phyloP scores from a whole-genome alignment of 2,113 vertebrate genomes.

The Ictidomys tridecemlineatus region DNA sequence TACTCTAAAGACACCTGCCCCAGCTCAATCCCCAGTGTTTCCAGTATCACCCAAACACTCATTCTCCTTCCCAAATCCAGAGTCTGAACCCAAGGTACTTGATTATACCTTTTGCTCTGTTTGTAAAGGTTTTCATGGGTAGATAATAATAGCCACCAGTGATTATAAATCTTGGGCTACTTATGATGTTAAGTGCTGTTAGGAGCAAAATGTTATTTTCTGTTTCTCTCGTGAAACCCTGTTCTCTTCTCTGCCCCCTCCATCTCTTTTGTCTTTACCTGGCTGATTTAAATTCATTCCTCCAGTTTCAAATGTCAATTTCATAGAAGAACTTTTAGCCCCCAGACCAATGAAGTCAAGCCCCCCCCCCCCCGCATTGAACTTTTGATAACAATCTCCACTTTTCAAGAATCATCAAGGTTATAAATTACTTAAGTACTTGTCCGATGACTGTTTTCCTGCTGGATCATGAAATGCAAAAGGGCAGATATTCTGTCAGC shows the following conservation, averaged over 20 bases:
- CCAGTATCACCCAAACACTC: background rate
- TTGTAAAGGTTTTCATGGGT: background rate
- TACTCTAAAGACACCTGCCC: background rate
- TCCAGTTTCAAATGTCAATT: background rate
- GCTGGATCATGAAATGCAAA: background rate
- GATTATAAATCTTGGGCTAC: background rate
- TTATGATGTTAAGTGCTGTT: background rate
- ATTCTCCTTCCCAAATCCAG: slow-evolving; percentile 24
- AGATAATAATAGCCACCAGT: background rate
- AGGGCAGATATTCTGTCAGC: background rate
- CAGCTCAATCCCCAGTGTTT: background rate
- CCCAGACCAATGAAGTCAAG: background rate
- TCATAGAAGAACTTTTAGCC: slow-evolving; percentile 4
- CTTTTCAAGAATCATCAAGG: background rate
- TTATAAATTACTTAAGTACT: background rate
- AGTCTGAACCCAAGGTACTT: background rate
- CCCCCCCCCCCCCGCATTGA: background rate
- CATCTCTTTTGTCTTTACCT: background rate
- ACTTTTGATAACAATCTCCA: background rate
- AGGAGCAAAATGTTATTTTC: background rate
- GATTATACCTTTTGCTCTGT: background rate
- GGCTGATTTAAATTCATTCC: background rate
- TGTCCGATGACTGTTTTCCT: background rate
- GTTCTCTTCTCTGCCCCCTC: background rate
- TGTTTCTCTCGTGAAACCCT: slow-evolving; percentile 8